Evolutionary conservation across 2,113 vertebrate species (phyloP).

Genomic region (Stegastes partitus): DNA sequence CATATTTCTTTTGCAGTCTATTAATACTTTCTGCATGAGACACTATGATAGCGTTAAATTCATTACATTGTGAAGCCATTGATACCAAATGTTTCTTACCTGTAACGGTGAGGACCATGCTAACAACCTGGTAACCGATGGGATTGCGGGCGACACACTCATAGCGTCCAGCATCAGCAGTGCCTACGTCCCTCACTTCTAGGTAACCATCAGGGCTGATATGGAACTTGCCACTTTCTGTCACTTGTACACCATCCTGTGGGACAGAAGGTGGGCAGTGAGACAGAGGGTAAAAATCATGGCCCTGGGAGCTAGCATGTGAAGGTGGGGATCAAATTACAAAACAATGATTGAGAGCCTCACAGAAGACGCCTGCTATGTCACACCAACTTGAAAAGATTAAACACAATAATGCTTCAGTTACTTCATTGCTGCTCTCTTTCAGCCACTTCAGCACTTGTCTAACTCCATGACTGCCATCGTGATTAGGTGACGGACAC

Average conservation of each 20-base stretch:
- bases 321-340: constrained; percentile 1
- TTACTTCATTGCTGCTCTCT: neutral
- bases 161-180: constrained; percentile 93
- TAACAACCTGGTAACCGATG: constrained; percentile 92
- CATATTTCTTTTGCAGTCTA: too few species aligned
- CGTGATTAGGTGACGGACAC: neutral
- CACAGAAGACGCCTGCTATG: neutral
- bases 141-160: constrained; percentile 95
- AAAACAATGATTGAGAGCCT: neutral
- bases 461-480: constrained; percentile 10
- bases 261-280: constrained; percentile 15
- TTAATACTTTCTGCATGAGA: too few species aligned
- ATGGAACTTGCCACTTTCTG: constrained; percentile 98
- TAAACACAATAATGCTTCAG: neutral
- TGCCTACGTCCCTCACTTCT: constrained; percentile 93
- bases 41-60: too few species aligned
- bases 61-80: too few species aligned
- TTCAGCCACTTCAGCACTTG: neutral
- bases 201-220: constrained; percentile 92
- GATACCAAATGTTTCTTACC: constrained; percentile 82
- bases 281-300: constrained; percentile 12
- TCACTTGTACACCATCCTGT: constrained; percentile 97
- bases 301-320: neutral
- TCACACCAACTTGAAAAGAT: neutral
- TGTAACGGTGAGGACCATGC: constrained; percentile 94